Conservation (phyloP, 2,888 invertebrate species). For the Cotesia congregata region DNA sequence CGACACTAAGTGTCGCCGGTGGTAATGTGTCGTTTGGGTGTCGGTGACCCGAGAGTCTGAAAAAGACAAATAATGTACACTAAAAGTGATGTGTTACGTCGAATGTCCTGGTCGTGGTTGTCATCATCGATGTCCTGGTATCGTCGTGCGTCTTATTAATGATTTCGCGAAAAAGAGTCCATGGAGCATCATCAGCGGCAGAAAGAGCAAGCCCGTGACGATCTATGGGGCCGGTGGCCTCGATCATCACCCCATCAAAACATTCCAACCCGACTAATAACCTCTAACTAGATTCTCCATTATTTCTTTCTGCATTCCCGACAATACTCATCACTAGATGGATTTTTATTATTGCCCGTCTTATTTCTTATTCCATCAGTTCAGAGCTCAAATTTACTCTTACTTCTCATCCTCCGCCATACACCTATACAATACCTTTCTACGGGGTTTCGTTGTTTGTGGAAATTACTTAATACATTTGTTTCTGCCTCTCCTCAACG, state of each 20-base stretch:
- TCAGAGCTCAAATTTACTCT: background rate
- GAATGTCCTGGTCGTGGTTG: background rate
- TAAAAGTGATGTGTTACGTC: constrained; percentile 3
- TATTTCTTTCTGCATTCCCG: constrained; percentile 32
- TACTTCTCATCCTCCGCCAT: background rate
- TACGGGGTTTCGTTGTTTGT: background rate
- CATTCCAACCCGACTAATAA: constrained; percentile 37
- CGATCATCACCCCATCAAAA: constrained; percentile 35
- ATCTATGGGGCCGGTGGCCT: constrained; percentile 36
- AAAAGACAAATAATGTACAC: constrained; percentile 11
- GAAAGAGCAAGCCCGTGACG: constrained; percentile 30
- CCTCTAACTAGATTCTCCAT: constrained; percentile 33
- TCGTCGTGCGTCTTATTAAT: constrained; percentile 34
- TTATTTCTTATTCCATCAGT: constrained; percentile 16
- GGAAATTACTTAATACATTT: constrained; percentile 20
- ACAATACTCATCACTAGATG: background rate
- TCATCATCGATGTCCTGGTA: background rate
- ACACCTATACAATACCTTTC: background rate
- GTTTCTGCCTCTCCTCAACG: background rate
- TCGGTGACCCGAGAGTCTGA: constrained; percentile 37
- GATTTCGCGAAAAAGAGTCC: constrained; percentile 35
- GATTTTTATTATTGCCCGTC: background rate
- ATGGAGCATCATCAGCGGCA: constrained; percentile 7
- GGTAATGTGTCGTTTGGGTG: constrained; percentile 36
- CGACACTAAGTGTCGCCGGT: background rate